Conservation (phyloP, 2,113 vertebrate species). For the Boleophthalmus pectinirostris region DNA sequence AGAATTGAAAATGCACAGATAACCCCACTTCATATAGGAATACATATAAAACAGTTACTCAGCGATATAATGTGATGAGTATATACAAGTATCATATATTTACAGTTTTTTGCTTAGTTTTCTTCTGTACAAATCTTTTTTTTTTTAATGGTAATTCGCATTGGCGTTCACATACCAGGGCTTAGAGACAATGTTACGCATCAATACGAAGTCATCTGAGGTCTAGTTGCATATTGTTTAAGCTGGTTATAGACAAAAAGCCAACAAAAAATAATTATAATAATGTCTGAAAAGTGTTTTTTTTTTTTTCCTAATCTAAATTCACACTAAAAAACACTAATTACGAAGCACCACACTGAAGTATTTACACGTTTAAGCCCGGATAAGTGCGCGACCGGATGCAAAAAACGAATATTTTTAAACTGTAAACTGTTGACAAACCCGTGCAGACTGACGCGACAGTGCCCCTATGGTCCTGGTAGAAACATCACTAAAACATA, state of each 20-base stretch:
- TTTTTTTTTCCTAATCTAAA: constrained; percentile 17
- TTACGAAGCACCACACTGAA: constrained; percentile 36
- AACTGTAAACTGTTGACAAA: constrained; percentile 61
- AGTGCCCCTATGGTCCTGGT: constrained; percentile 11
- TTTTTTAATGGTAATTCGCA: constrained; percentile 39
- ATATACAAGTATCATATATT: constrained; percentile 71
- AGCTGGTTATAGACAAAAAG: constrained; percentile 60
- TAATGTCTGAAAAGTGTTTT: constrained; percentile 26
- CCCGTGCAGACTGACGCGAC: constrained; percentile 52
- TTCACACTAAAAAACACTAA: constrained; percentile 33
- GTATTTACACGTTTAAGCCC: constrained; percentile 60
- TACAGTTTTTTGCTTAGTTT: constrained; percentile 69
- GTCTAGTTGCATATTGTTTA: constrained; percentile 67
- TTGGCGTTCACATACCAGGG: constrained; percentile 71
- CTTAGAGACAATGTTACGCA: constrained; percentile 29
- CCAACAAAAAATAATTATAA: constrained; percentile 42
- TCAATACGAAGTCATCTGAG: constrained; percentile 51
- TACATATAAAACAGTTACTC: constrained; percentile 73
- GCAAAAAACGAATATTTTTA: constrained; percentile 31
- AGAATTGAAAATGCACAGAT: constrained; percentile 70
- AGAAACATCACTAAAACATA: constrained; percentile 21
- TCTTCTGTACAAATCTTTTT: constrained; percentile 69
- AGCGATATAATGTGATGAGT: constrained; percentile 63
- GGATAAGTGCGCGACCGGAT: constrained; percentile 58
- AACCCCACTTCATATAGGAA: constrained; percentile 74